These are phyloP conservation scores for Xenopus laevis DNA, from an alignment of 2,113 vertebrate species.

Conservation along the genomic window DNA sequence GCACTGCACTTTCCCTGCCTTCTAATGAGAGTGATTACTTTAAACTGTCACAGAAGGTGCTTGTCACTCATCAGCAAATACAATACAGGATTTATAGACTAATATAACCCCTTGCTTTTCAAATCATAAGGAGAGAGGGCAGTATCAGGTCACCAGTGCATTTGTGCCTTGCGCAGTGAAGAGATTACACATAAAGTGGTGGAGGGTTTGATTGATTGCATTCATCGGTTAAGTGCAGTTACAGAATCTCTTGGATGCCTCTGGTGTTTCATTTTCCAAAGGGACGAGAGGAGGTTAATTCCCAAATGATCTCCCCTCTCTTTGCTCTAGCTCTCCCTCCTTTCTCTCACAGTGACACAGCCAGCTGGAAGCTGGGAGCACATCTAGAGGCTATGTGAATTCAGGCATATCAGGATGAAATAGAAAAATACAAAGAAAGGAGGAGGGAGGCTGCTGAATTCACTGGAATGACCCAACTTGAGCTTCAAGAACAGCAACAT, in stretches of 20 bases:
- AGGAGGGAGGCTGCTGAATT: background rate
- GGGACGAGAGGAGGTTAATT: background rate
- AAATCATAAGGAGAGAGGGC: background rate
- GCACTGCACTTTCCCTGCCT: too few relatives aligned
- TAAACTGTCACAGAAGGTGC: background rate
- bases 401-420: background rate
- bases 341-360: background rate
- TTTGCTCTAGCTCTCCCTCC: background rate
- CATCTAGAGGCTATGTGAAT: too few relatives aligned
- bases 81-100: background rate
- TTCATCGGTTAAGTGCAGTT: background rate
- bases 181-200: background rate
- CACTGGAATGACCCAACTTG: background rate
- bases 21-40: background rate
- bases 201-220: background rate
- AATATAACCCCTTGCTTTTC: background rate
- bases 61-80: background rate
- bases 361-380: background rate
- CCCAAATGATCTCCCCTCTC: background rate
- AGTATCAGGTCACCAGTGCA: background rate
- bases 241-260: background rate
- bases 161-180: background rate
- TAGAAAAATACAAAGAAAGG: background rate
- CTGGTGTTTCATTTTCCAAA: slow-evolving; percentile 6
- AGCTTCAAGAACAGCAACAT: too few relatives aligned